Evolutionary conservation across 1,140 invertebrate species (phyloP), one percentile per base, ranked within the genome.

Genomic region (Idris sp.): DNA sequence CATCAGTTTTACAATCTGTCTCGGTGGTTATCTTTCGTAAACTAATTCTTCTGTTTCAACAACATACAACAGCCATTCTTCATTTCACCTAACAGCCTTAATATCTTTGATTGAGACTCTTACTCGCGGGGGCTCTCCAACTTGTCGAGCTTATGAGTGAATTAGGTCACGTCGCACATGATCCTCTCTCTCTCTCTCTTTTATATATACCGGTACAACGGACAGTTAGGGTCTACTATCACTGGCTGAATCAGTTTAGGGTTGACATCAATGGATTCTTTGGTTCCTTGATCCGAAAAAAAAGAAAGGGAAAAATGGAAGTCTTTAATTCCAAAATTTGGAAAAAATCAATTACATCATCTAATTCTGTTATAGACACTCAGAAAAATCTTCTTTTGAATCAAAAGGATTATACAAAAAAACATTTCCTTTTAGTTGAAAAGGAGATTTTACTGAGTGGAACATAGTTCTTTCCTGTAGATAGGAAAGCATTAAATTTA

Each of bases 121-220:
- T 67, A 35, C 58, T 68, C 58, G 46, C 61, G 40, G 43, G 54
- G 71, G 14, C n/a, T n/a, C 61, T 54, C 25, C 41, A 15, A 43
- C 46, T 65, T 64, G 35, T 16, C 18, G 48, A 75, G 59, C 71
- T 81, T 74, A 79, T 81, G 79, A 81, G 67, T 69, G 75, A 86
- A 84, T 79, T 86, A 61, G 85, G 85, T 85, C 84, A 86, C 77
- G 79, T 79, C 68, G 64, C 44, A 78, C 67, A 78, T 59, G 69
- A 65, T 80, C 59, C n/a, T n/a, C n/a, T n/a, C n/a, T n/a, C n/a
- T n/a, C n/a, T n/a, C n/a, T n/a, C n/a, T n/a, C n/a, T n/a, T n/a
- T n/a, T n/a, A n/a, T n/a, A n/a, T n/a, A 58, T 58, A 62, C 64
- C 64, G 58, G 43, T 56, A 54, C 40, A 41, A 49, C 36, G 65